A percentile compares a stretch with the other conserved stretches of the same genome.
Evolutionary conservation across 2,888 invertebrate species (phyloP).

Genomic region (Zeuzera pyrina): DNA sequence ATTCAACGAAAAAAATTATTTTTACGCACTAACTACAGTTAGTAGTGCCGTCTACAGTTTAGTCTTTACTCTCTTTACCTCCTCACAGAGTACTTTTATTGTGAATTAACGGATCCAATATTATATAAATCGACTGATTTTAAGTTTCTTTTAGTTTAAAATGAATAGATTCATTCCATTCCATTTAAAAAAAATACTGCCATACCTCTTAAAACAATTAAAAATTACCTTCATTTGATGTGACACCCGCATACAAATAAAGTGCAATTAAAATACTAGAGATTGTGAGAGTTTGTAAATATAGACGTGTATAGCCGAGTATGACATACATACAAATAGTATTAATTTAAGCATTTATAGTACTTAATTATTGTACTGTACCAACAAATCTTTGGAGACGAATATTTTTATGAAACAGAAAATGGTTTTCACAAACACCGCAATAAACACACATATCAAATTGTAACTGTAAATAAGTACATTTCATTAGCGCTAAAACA

Average conservation of each 20-base stretch:
- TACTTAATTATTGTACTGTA: slow-evolving; percentile 8
- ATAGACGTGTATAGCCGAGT: slow-evolving; percentile 28
- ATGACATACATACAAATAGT: slow-evolving; percentile 39
- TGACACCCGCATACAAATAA: slow-evolving; percentile 59
- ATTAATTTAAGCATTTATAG: slow-evolving; percentile 62
- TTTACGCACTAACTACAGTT: no score
- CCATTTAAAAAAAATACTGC: no score
- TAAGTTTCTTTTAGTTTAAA: no score
- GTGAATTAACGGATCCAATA: no score
- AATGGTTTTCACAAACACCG: slow-evolving; percentile 21
- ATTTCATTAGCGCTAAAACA: no score
- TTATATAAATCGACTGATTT: no score
- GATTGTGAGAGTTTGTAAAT: slow-evolving; percentile 67
- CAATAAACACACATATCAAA: slow-evolving; percentile 61
- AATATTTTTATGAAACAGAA: background rate
- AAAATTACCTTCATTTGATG: slow-evolving; percentile 34
- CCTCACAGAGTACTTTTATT: no score
- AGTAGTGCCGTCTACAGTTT: no score
- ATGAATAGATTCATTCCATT: no score
- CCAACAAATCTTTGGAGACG: background rate
- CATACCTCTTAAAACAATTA: slow-evolving; percentile 13
- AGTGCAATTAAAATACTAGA: slow-evolving; percentile 72
- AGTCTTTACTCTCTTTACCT: no score
- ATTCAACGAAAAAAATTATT: no score
- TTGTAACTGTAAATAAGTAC: slow-evolving; percentile 32